phyloP scores from a whole-genome alignment of 2,888 invertebrate genomes.

The Caenorhabditis sp. region DNA sequence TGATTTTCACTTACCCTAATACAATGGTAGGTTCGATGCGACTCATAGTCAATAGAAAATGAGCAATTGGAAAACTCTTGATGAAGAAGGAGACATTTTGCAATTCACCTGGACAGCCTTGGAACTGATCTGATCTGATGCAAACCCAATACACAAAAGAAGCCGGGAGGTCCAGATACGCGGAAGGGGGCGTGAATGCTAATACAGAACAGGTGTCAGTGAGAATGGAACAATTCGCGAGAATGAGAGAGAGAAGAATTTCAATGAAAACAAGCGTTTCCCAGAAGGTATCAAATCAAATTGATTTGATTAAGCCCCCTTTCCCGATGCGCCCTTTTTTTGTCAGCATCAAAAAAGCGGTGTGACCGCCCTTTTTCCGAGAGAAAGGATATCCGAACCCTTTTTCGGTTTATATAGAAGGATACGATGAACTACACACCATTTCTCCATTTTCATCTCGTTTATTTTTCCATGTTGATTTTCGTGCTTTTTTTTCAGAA shows the following conservation, averaged over 20 bases:
- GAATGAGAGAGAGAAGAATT: neutral
- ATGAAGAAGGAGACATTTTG: too few relatives aligned
- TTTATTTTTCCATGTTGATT: conserved; percentile 2
- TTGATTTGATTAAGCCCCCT: neutral
- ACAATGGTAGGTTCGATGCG: too few relatives aligned
- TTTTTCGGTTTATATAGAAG: conserved; percentile 30
- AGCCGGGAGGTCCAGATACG: neutral
- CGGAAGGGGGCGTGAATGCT: conserved; percentile 1
- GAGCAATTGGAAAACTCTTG: too few relatives aligned
- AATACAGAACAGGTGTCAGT: conserved; percentile 1
- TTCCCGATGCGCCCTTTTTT: neutral
- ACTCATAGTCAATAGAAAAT: too few relatives aligned
- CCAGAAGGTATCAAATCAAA: neutral
- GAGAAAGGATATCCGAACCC: conserved; percentile 16
- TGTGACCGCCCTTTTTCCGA: conserved; percentile 51
- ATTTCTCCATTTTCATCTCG: neutral
- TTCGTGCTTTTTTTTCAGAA: conserved; percentile 32
- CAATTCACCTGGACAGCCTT: too few relatives aligned
- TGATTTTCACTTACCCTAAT: too few relatives aligned
- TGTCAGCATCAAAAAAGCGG: conserved; percentile 19
- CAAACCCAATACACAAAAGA: neutral
- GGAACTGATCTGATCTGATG: neutral
- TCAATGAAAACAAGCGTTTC: neutral
- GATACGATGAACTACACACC: neutral
- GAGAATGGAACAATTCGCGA: conserved; percentile 1